These are phyloP conservation scores for Salarias fasciatus DNA, from an alignment of 2,797 vertebrate species.

Conservation along the genomic window DNA sequence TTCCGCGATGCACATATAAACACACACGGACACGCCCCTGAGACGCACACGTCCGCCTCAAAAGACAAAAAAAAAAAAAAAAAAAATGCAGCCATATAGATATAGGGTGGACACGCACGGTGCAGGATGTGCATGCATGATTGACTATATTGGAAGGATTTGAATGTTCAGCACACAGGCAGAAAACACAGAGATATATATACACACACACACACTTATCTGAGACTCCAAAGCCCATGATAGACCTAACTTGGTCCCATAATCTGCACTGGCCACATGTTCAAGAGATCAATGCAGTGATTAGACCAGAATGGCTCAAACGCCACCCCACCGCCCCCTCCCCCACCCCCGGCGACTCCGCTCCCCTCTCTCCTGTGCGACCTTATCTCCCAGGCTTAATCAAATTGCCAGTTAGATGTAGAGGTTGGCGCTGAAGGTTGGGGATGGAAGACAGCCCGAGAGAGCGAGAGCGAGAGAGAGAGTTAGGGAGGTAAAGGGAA, in stretches of 20 bases:
- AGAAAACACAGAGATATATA: conserved; percentile 3
- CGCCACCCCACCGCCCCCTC: neutral
- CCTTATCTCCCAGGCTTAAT: conserved; percentile 77
- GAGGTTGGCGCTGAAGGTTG: conserved; percentile 60
- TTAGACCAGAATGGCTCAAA: conserved; percentile 64
- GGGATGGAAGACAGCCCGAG: conserved; percentile 46
- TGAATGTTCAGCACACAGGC: conserved; percentile 9
- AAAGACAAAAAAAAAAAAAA: conserved; percentile 38
- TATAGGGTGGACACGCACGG: conserved; percentile 10
- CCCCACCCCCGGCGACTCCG: conserved; percentile 1
- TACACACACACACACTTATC: conserved; percentile 35
- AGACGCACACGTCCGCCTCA: conserved; percentile 31
- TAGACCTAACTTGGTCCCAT: conserved; percentile 61
- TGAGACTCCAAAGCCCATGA: conserved; percentile 53
- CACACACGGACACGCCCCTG: conserved; percentile 12
- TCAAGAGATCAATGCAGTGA: conserved; percentile 75
- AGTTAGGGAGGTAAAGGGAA: conserved; percentile 9
- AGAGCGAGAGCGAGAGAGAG: conserved; percentile 26
- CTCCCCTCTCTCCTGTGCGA: conserved; percentile 49
- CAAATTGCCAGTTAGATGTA: conserved; percentile 77
- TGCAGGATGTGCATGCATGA: conserved; percentile 41
- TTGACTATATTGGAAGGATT: conserved; percentile 33
- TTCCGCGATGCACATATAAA: conserved; percentile 14
- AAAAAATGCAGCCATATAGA: conserved; percentile 49
- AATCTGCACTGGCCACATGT: conserved; percentile 74